Percentiles rank a stretch among this genome's conserved stretches.
Evolutionary conservation across 2,888 invertebrate genomes (phyloP).

Genomic region (Agriopis marginaria): DNA sequence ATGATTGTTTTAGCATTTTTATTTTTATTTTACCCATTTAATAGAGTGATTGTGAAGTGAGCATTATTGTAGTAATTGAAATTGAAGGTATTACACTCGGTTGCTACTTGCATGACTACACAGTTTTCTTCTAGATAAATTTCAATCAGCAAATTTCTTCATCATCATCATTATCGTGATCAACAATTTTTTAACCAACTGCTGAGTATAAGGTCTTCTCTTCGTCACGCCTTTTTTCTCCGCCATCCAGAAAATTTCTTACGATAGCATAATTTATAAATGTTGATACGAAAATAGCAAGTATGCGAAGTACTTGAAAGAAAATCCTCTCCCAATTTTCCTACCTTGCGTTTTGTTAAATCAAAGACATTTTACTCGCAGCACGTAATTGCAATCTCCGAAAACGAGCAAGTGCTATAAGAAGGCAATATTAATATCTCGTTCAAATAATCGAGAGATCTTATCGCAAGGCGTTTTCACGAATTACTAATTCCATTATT

Average conservation of each 20-base stretch:
- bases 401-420: slow-evolving; percentile 21
- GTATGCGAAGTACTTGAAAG: background rate
- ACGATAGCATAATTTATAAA: background rate
- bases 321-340: background rate
- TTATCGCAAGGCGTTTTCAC: slow-evolving; percentile 9
- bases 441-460: slow-evolving; percentile 25
- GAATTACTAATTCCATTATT: slow-evolving; percentile 22
- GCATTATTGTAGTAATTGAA: too few relatives aligned
- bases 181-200: too few relatives aligned
- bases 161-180: too few relatives aligned
- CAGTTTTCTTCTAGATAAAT: background rate
- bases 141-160: background rate
- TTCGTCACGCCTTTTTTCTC: background rate
- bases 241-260: background rate
- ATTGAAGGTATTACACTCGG: too few relatives aligned
- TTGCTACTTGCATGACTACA: background rate
- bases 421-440: slow-evolving; percentile 23
- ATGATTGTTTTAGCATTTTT: too few relatives aligned
- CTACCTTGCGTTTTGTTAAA: slow-evolving; percentile 20
- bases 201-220: too few relatives aligned
- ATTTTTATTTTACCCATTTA: too few relatives aligned
- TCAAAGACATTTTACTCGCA: slow-evolving; percentile 9
- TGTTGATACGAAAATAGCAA: background rate
- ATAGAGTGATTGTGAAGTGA: too few relatives aligned
- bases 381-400: slow-evolving; percentile 23